phyloP scores from a whole-genome alignment of 2,797 vertebrate genomes.

The Acridotheres tristis region DNA sequence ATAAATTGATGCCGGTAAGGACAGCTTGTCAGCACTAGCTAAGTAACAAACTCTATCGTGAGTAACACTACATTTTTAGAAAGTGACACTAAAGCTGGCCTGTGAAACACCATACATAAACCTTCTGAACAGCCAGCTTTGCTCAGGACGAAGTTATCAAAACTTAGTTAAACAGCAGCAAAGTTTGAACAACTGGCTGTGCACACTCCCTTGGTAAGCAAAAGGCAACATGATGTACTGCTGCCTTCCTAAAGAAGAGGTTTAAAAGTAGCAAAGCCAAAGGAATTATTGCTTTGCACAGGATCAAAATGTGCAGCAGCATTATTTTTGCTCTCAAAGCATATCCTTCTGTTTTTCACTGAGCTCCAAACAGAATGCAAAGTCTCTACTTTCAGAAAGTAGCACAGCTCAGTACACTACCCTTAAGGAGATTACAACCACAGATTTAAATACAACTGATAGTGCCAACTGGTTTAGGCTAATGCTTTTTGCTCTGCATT shows the following conservation, averaged over 20 bases:
- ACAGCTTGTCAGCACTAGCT: not conserved
- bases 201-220: not conserved
- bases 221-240: not conserved
- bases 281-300: not conserved
- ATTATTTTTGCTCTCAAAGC: not conserved
- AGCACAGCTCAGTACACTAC: not conserved
- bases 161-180: not conserved
- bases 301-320: not conserved
- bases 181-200: not conserved
- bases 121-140: not conserved
- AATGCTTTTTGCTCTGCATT: not conserved
- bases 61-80: not conserved
- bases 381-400: not conserved
- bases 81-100: not conserved
- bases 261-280: not conserved
- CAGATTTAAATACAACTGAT: not conserved
- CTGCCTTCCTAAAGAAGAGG: not conserved
- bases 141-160: not conserved
- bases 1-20: not conserved
- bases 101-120: not conserved
- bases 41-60: not conserved
- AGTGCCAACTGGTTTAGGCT: rapidly evolving
- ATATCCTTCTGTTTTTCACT: not conserved
- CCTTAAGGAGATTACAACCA: not conserved
- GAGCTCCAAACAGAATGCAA: not conserved